Conservation (phyloP, 2,888 invertebrate species). For the Andrena haemorrhoa region DNA sequence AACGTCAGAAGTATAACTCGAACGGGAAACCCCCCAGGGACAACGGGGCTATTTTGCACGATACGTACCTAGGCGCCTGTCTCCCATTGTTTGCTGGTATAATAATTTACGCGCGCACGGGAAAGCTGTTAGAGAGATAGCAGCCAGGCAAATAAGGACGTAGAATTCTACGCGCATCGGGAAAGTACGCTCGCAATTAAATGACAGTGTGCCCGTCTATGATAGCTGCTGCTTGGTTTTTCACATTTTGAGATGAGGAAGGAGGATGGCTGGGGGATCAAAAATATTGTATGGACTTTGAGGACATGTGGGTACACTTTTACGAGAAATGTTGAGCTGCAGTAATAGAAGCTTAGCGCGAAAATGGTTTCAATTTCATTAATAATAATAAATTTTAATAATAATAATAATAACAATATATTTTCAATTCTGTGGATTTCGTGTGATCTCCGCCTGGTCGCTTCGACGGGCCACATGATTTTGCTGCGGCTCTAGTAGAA, state of each 20-base stretch:
- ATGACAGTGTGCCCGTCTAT: background rate
- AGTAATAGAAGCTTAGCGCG: too few relatives aligned
- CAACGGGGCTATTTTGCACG: conserved; percentile 63
- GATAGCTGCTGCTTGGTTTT: background rate
- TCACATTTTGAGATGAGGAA: background rate
- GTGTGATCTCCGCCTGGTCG: too few relatives aligned
- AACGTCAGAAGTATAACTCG: conserved; percentile 42
- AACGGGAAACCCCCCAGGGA: conserved; percentile 60
- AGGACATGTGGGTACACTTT: too few relatives aligned
- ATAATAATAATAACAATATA: too few relatives aligned
- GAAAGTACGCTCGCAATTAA: conserved; percentile 3
- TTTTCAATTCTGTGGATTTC: too few relatives aligned
- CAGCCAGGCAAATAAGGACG: conserved; percentile 41
- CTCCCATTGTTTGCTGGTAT: conserved; percentile 73
- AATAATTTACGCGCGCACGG: conserved; percentile 73
- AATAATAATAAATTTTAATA: too few relatives aligned
- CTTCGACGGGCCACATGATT: background rate
- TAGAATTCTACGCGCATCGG: conserved; percentile 6
- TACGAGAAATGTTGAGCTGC: too few relatives aligned
- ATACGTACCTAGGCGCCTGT: conserved; percentile 59
- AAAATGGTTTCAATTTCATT: too few relatives aligned
- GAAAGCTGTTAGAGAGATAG: conserved; percentile 54
- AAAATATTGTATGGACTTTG: too few relatives aligned
- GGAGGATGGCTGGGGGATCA: background rate
- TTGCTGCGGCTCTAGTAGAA: background rate